phyloP scores from a whole-genome alignment of 2,888 invertebrate species.

The Crepidodera aurea region DNA sequence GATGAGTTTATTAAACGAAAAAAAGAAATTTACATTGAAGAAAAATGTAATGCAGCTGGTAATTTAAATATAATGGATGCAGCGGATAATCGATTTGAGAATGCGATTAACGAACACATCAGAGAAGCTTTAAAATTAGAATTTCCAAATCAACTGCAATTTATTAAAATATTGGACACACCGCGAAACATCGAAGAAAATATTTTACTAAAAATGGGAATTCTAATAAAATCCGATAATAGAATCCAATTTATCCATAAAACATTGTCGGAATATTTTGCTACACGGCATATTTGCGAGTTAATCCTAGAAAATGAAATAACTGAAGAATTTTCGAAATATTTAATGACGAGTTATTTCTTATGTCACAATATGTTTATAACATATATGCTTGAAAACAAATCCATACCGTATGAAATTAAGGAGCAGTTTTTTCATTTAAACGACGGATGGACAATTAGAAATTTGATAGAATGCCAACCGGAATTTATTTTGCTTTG shows the following conservation, averaged over 20 bases:
- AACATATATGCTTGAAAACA: neutral
- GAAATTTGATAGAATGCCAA: no score
- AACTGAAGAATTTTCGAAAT: neutral
- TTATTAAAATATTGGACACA: neutral
- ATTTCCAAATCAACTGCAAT: neutral
- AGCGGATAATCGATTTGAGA: neutral
- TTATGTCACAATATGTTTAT: neutral
- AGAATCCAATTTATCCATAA: constrained; percentile 10
- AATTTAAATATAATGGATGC: neutral
- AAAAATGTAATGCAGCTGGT: constrained; percentile 19
- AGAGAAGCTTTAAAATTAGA: neutral
- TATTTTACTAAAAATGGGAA: constrained; percentile 17
- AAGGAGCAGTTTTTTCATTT: neutral
- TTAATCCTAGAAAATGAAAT: neutral
- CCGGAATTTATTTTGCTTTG: neutral
- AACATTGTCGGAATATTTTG: constrained; percentile 26
- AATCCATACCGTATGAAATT: neutral
- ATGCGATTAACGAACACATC: constrained; percentile 1
- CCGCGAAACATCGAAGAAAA: neutral
- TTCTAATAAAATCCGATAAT: constrained; percentile 1
- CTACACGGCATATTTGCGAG: neutral
- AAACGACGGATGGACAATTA: no score
- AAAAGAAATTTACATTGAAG: constrained; percentile 14
- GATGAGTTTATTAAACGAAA: constrained; percentile 22
- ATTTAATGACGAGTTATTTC: neutral